Conservation (phyloP, 2,113 vertebrate species). For the Martes martes region DNA sequence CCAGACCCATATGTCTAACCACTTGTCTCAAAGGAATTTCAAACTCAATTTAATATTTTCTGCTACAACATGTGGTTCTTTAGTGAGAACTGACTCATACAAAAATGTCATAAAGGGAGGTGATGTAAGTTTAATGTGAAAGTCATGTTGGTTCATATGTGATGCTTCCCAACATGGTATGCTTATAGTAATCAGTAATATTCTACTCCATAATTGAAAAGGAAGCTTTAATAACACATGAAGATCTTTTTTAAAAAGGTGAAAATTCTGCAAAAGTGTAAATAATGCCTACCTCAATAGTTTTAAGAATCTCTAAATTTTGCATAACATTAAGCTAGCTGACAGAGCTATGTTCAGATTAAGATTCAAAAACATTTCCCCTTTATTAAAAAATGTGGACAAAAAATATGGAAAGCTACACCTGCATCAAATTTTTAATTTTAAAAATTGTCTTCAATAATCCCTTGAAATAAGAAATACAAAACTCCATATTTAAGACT, state of each 20-base stretch:
- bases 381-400: background rate
- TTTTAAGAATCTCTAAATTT: background rate
- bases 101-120: background rate
- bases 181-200: background rate
- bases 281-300: background rate
- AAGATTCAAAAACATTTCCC: background rate
- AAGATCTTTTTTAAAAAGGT: background rate
- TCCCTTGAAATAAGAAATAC: background rate
- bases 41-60: constrained; percentile 35
- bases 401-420: background rate
- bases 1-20: background rate
- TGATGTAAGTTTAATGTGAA: constrained; percentile 41
- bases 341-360: background rate
- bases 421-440: background rate
- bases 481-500: background rate
- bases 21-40: constrained; percentile 31
- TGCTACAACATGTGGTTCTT: constrained; percentile 7
- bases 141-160: background rate
- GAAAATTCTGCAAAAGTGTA: background rate
- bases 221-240: background rate
- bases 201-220: constrained; percentile 7
- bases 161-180: background rate
- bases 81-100: constrained; percentile 25
- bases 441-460: background rate
- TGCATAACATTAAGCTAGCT: background rate